Evolutionary conservation across 2,797 vertebrate species (phyloP).

Genomic region (Todus mexicanus): DNA sequence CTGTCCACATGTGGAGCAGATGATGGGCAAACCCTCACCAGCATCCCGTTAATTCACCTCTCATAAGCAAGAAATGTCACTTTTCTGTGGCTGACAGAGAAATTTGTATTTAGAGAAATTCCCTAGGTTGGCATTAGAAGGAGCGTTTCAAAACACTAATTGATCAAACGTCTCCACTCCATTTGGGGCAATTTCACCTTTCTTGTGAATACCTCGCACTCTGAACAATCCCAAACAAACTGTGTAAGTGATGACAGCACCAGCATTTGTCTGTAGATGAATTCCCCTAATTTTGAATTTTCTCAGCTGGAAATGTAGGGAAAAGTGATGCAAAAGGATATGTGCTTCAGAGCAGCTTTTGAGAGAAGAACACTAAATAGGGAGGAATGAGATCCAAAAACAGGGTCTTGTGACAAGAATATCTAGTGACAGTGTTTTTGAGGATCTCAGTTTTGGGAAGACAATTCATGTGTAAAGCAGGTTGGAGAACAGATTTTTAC

Average conservation of each 20-base stretch:
- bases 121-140: not conserved
- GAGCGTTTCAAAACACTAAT: not conserved
- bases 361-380: fast-evolving
- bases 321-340: not conserved
- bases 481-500: fast-evolving
- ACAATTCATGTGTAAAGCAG: not conserved
- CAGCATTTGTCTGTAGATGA: not conserved
- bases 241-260: not conserved
- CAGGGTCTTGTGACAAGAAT: not conserved
- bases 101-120: not conserved
- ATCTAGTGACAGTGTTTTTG: not conserved
- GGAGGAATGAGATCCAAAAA: not conserved
- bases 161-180: not conserved
- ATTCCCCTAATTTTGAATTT: not conserved
- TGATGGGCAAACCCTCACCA: not conserved
- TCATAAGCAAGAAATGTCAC: fast-evolving
- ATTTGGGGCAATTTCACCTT: not conserved
- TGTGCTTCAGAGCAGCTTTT: not conserved
- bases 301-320: not conserved
- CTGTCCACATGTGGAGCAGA: not conserved
- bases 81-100: not conserved
- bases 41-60: not conserved
- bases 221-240: not conserved
- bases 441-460: not conserved
- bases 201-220: not conserved